Evolutionary conservation across 2,888 invertebrate genomes (phyloP).

Genomic region (Meteorus colon): DNA sequence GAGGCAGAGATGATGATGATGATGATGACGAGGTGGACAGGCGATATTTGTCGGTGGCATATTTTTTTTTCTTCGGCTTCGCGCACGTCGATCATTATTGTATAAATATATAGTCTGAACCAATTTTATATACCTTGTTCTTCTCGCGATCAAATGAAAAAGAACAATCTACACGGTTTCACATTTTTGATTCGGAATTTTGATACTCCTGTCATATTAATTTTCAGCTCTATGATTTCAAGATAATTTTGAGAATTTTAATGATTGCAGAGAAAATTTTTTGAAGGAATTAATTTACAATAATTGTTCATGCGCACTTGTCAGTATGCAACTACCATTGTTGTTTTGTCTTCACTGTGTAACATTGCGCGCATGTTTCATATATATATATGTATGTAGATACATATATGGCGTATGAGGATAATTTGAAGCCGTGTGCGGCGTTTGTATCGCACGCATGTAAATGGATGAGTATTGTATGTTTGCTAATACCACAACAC

Average conservation of each 20-base stretch:
- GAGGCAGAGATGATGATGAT: constrained; percentile 47
- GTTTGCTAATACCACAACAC: constrained; percentile 61
- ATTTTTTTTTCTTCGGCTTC: not conserved
- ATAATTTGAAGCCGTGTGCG: constrained; percentile 59
- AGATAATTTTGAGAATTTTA: not conserved
- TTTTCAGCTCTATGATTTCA: not conserved
- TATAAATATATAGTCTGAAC: not conserved
- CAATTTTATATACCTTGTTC: not conserved
- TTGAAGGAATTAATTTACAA: not conserved
- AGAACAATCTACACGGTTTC: not conserved
- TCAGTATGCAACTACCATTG: constrained; percentile 9
- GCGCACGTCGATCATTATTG: not conserved
- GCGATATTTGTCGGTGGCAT: constrained; percentile 44
- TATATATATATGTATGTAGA: not conserved
- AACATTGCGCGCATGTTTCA: not conserved
- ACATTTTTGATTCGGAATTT: not conserved
- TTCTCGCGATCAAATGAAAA: not conserved
- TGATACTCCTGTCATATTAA: not conserved
- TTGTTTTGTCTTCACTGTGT: constrained; percentile 6
- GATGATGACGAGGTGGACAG: constrained; percentile 48
- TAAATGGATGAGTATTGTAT: constrained; percentile 65
- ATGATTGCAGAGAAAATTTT: not conserved
- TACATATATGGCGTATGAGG: constrained; percentile 50
- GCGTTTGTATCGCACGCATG: constrained; percentile 65
- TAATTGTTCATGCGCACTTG: constrained; percentile 24